Evolutionary conservation across 2,797 vertebrate species (phyloP).

Genomic region (Odontamblyopus rebecca): DNA sequence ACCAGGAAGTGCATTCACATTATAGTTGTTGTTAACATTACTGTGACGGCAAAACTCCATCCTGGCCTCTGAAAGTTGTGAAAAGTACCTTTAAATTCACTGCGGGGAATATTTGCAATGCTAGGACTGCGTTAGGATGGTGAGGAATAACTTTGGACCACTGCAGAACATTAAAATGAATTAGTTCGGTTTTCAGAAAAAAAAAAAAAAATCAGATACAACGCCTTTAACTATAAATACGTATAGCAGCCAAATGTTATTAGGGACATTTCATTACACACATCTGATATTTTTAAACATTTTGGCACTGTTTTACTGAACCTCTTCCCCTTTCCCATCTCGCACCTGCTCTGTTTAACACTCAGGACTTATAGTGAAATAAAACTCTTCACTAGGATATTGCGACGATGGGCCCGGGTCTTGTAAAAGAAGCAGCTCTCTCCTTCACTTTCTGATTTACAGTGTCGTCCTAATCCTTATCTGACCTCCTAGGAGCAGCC

Average conservation of each 20-base stretch:
- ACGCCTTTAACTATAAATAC: no score
- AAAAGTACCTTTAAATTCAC: no score
- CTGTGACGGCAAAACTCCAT: no score
- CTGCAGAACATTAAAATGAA: no score
- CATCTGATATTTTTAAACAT: neutral
- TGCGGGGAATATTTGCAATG: no score
- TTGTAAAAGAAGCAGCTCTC: conserved; percentile 26
- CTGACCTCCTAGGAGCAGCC: conserved; percentile 18
- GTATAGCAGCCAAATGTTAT: neutral
- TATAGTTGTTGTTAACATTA: no score
- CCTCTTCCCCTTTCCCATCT: neutral
- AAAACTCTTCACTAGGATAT: conserved; percentile 1
- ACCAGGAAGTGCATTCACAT: no score
- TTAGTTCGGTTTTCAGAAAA: no score
- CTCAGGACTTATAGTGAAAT: conserved; percentile 5
- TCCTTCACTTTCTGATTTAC: conserved; percentile 35
- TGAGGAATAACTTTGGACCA: no score
- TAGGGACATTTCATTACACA: neutral
- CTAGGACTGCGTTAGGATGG: no score
- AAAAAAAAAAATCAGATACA: no score
- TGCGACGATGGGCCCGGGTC: neutral
- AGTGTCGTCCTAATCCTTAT: conserved; percentile 25
- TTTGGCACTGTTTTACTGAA: neutral
- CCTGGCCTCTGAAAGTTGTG: no score
- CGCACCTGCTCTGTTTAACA: neutral